Evolutionary conservation across 2,888 invertebrate species (phyloP).

Genomic region (Eupithecia abbreviata): DNA sequence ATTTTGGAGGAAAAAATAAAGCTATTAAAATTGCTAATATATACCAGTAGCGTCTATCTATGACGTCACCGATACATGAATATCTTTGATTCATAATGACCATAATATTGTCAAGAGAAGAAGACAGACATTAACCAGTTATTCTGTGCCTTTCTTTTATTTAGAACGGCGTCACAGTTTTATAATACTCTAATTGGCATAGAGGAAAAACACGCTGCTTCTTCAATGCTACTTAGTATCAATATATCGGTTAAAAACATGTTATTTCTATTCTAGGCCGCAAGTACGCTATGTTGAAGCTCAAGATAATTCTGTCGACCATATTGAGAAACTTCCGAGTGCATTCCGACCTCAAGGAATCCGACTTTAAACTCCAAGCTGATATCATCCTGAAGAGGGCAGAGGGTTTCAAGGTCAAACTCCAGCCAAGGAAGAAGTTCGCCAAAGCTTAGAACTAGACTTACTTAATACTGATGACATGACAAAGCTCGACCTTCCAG

Average conservation of each 20-base stretch:
- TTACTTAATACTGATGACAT: not conserved
- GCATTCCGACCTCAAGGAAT: conserved; percentile 86
- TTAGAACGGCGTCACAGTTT: too few species aligned
- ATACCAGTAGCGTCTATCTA: too few species aligned
- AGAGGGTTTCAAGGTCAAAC: conserved; percentile 89
- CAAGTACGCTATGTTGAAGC: conserved; percentile 91
- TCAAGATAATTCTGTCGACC: conserved; percentile 90
- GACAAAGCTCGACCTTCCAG: not conserved
- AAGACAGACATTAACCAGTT: too few species aligned
- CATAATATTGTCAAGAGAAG: too few species aligned
- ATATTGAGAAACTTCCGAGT: conserved; percentile 89
- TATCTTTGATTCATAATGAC: too few species aligned
- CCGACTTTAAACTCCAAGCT: conserved; percentile 88
- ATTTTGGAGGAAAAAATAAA: too few species aligned
- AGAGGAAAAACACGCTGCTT: too few species aligned
- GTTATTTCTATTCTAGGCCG: conserved; percentile 79
- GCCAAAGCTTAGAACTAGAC: conserved; percentile 62
- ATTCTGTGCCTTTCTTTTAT: too few species aligned
- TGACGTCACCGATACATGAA: too few species aligned
- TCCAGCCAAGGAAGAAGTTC: conserved; percentile 85
- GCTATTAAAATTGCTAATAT: too few species aligned
- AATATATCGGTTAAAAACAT: conserved; percentile 7
- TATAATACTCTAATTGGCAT: too few species aligned
- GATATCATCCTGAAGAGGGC: conserved; percentile 91
- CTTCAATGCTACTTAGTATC: not conserved